phyloP scores from a whole-genome alignment of 2,797 vertebrate genomes.

The Neomorphus geoffroyi region DNA sequence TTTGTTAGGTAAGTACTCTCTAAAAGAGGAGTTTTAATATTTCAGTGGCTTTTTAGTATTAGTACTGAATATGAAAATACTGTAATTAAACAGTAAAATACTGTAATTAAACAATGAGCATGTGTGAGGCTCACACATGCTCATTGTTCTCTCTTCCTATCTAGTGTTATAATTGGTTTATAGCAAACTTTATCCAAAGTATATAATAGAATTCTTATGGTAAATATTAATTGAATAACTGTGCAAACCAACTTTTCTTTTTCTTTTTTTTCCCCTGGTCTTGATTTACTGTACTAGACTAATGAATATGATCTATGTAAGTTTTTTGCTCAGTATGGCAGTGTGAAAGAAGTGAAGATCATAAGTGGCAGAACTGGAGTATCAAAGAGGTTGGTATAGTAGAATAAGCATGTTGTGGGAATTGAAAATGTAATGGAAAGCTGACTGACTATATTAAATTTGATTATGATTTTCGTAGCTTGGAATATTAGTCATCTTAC shows the following conservation, averaged over 20 bases:
- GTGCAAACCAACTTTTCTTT: neutral
- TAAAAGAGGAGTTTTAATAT: neutral
- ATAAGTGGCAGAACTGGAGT: conserved; percentile 83
- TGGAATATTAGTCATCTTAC: neutral
- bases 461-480: neutral
- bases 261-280: neutral
- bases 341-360: conserved; percentile 89
- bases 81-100: no score
- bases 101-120: no score
- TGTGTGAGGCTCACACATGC: neutral
- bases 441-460: neutral
- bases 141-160: neutral
- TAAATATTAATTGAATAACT: neutral
- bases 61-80: neutral
- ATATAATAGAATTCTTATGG: neutral
- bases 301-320: conserved; percentile 83
- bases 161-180: neutral
- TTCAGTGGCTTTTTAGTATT: neutral
- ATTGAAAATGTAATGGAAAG: neutral
- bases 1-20: neutral
- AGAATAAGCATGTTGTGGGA: conserved; percentile 12
- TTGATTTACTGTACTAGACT: conserved; percentile 74
- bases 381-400: conserved; percentile 85
- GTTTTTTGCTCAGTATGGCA: conserved; percentile 85
- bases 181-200: neutral